phyloP scores from a whole-genome alignment of 2,888 invertebrate genomes.

The Hydropsyche betteni region DNA sequence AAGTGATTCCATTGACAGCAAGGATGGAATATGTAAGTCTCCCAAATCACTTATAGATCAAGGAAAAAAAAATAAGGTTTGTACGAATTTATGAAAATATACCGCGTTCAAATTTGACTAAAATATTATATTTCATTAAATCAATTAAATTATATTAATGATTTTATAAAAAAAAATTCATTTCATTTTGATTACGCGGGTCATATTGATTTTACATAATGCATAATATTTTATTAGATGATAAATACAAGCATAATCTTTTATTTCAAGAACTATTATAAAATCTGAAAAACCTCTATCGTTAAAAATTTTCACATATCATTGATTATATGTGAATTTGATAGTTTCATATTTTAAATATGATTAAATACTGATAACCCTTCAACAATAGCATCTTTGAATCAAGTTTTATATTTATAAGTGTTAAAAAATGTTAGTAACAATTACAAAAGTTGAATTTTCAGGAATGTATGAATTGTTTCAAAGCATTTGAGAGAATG shows the following conservation, averaged over 20 bases:
- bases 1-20: constrained; percentile 38
- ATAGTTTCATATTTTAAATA: too few relatives aligned
- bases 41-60: constrained; percentile 38
- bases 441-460: constrained; percentile 33
- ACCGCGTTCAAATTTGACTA: not conserved
- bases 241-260: too few relatives aligned
- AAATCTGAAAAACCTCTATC: too few relatives aligned
- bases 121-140: not conserved
- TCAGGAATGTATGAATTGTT: constrained; percentile 61
- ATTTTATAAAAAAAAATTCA: not conserved
- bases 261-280: too few relatives aligned
- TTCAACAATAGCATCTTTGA: too few relatives aligned
- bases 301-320: too few relatives aligned
- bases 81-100: constrained; percentile 12
- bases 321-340: too few relatives aligned
- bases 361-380: too few relatives aligned
- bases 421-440: too few relatives aligned
- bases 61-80: constrained; percentile 50
- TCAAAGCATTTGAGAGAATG: constrained; percentile 61
- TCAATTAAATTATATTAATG: not conserved
- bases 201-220: too few relatives aligned
- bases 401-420: too few relatives aligned
- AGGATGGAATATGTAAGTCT: constrained; percentile 40
- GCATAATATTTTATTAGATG: too few relatives aligned
- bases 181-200: not conserved